Conservation (phyloP, 2,113 vertebrate genomes). For the Cyprinus carpio region DNA sequence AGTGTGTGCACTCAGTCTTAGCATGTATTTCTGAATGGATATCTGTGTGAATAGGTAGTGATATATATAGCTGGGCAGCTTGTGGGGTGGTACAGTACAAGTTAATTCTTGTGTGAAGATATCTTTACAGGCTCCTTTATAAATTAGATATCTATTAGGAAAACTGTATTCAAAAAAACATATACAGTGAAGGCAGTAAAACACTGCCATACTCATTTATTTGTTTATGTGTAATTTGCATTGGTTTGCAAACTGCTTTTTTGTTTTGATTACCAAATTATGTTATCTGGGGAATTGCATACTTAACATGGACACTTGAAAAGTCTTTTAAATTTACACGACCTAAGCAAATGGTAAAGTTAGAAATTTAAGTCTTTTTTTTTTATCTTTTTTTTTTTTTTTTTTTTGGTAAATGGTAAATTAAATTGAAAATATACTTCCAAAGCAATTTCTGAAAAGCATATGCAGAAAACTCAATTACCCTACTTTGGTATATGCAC, state of each 20-base stretch:
- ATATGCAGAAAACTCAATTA: background rate
- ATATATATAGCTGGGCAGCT: slow-evolving; percentile 5
- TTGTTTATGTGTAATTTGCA: background rate
- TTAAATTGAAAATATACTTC: background rate
- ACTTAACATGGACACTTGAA: background rate
- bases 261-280: background rate
- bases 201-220: background rate
- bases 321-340: background rate
- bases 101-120: slow-evolving; percentile 12
- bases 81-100: background rate
- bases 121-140: background rate
- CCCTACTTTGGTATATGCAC: background rate
- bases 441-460: background rate
- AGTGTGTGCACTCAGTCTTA: background rate
- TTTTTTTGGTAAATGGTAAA: background rate
- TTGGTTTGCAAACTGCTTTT: background rate
- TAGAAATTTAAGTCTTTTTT: background rate
- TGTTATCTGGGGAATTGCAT: background rate
- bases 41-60: background rate
- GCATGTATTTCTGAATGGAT: background rate
- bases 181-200: background rate
- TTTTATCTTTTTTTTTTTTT: too few relatives aligned
- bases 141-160: background rate
- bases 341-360: background rate
- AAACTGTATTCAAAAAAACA: background rate